Evolutionary conservation across 2,113 vertebrate species (phyloP).

Genomic region (Phalacrocorax pelagicus): DNA sequence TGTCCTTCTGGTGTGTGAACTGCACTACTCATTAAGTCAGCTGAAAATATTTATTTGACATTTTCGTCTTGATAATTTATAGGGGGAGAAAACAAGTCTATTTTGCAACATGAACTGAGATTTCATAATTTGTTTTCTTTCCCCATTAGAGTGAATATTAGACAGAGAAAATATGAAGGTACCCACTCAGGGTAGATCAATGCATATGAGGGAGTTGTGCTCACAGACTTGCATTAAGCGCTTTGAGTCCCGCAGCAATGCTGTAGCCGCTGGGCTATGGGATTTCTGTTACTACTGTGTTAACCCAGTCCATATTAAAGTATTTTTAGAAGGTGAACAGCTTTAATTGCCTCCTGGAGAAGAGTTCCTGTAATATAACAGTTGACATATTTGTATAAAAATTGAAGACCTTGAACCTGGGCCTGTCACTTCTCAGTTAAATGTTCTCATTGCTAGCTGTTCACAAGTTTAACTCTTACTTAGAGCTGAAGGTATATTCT

Average conservation of each 20-base stretch:
- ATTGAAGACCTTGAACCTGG: background rate
- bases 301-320: fast-evolving
- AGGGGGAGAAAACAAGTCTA: background rate
- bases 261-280: background rate
- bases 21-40: background rate
- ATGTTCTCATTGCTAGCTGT: background rate
- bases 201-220: background rate
- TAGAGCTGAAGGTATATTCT: background rate
- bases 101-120: background rate
- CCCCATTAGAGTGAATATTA: background rate
- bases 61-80: background rate
- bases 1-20: too few relatives aligned
- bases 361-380: background rate
- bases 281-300: background rate
- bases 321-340: background rate
- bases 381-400: background rate
- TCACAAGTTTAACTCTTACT: background rate
- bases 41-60: background rate
- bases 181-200: background rate
- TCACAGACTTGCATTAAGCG: background rate
- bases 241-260: too few relatives aligned
- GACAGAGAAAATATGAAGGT: background rate
- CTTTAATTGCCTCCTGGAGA: background rate
- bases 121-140: background rate
- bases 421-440: background rate